These are phyloP conservation scores for Oophaga sylvatica DNA, from an alignment of 2,797 vertebrate genomes.

Conservation along the genomic window DNA sequence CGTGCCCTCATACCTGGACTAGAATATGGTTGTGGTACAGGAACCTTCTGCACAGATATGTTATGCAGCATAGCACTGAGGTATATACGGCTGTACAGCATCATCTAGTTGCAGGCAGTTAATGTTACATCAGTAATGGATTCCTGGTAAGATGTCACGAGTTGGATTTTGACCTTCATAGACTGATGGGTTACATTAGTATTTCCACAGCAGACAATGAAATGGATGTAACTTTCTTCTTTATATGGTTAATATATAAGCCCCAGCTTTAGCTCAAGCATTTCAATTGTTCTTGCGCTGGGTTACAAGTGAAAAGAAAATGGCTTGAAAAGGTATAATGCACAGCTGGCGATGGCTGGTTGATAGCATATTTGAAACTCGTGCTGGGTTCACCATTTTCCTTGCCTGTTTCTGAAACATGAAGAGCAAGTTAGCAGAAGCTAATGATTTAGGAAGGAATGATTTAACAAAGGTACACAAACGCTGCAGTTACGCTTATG, in stretches of 20 bases:
- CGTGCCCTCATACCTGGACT: not conserved
- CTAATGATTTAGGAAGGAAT: conserved; percentile 62
- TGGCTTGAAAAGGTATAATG: conserved; percentile 5
- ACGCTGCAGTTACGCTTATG: conserved; percentile 53
- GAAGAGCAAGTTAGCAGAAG: conserved; percentile 38
- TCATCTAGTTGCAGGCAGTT: not conserved
- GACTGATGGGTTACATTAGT: not conserved
- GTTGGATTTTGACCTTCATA: conserved; percentile 1
- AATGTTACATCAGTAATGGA: not conserved
- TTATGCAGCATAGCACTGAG: not conserved
- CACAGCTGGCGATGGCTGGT: conserved; percentile 9
- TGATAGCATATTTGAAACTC: conserved; percentile 35
- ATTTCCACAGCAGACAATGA: not conserved
- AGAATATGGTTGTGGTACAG: too few species aligned
- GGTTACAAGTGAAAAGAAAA: conserved; percentile 20
- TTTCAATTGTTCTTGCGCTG: conserved; percentile 8
- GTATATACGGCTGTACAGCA: not conserved
- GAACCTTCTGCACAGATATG: not conserved
- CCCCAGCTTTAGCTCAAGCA: not conserved
- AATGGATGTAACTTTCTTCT: conserved; percentile 1
- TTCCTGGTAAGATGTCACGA: not conserved
- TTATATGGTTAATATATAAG: not conserved
- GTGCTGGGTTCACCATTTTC: conserved; percentile 39
- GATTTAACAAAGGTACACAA: conserved; percentile 49
- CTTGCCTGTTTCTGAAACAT: conserved; percentile 44